Evolutionary conservation across 2,797 vertebrate genomes (phyloP), one percentile per base, ranked within the genome.

Genomic region (Sebastes matsubarae): DNA sequence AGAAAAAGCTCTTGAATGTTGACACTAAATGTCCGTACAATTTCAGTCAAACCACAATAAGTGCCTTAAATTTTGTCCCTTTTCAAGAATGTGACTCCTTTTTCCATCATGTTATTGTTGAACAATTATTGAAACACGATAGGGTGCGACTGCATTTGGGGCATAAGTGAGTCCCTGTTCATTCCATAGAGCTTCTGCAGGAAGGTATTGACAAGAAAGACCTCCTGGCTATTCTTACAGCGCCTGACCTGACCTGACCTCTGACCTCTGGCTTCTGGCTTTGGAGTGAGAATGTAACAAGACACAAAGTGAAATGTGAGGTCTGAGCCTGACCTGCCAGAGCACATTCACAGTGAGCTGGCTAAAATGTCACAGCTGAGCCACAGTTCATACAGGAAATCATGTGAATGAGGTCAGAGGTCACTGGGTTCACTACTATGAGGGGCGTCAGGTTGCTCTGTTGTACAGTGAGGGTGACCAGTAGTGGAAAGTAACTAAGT

Each of bases 251-350:
- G 75, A 84, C 78, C 61, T 81, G 81, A 91, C 84, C 80, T 89
- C 36, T 38, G 2, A 0, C 36, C 4, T 38, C 90, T 89, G 86
- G 68, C 86, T 50, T 58, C 30, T 46, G 3, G 64, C 24, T 69
- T 77, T 89, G 60, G 25, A 82, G 82, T 46, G 50, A 76, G 77
- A 83, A 83, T 77, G 87, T 91, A 92, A 93, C 81, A 68, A 73
- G 91, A 92, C 32, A 82, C 81, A 54, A 25, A 77, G 66, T 88
- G 82, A 92, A 92, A 89, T 83, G 27, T 85, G 81, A 90, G 80
- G 80, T 87, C 54, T 60, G 6, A 42, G 67, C 59, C 58, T 82
- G 78, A 82, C 81, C 85, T 69, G 60, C 72, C 77, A 80, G 75
- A 66, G 71, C 88, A 76, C 74, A 24, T 79, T 87, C 63, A 73